Percentiles rank a stretch among this genome's conserved stretches.
Conservation (phyloP, 2,113 vertebrate species). For the Crotophaga sulcirostris region DNA sequence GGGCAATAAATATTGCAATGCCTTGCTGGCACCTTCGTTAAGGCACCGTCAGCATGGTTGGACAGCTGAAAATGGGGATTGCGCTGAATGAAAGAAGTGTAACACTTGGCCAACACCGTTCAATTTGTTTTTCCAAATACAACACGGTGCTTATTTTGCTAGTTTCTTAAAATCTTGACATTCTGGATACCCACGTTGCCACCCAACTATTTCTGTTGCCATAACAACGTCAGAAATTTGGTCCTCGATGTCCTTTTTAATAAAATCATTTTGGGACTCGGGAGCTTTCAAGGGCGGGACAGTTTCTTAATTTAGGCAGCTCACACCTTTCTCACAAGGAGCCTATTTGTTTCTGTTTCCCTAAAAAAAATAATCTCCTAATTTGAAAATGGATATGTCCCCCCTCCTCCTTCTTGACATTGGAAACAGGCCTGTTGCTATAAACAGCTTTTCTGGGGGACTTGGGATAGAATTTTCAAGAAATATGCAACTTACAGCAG, state of each 20-base stretch:
- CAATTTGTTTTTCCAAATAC: slow-evolving; percentile 50
- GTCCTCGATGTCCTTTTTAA: slow-evolving; percentile 70
- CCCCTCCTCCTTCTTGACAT: neutral
- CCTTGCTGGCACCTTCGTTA: slow-evolving; percentile 1
- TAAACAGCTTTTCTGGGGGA: slow-evolving; percentile 48
- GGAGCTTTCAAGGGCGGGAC: slow-evolving; percentile 7
- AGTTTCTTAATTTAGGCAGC: slow-evolving; percentile 46
- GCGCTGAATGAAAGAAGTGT: neutral
- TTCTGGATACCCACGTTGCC: slow-evolving; percentile 70
- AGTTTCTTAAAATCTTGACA: slow-evolving; percentile 59
- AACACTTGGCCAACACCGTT: slow-evolving; percentile 56
- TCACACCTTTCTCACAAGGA: slow-evolving; percentile 52
- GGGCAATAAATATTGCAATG: neutral
- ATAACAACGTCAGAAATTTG: slow-evolving; percentile 79
- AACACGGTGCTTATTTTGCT: slow-evolving; percentile 43
- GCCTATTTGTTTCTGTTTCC: slow-evolving; percentile 31
- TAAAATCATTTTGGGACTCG: slow-evolving; percentile 61
- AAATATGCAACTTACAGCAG: slow-evolving; percentile 75
- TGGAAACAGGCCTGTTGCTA: slow-evolving; percentile 45
- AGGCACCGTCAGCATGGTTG: neutral
- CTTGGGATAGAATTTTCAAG: slow-evolving; percentile 74
- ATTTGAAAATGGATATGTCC: slow-evolving; percentile 47
- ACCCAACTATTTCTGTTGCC: slow-evolving; percentile 77
- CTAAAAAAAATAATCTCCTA: neutral
- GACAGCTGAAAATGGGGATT: slow-evolving; percentile 56